Evolutionary conservation across 2,113 vertebrate genomes (phyloP), one percentile per base, ranked within the genome.

Genomic region (Burhinus bistriatus): DNA sequence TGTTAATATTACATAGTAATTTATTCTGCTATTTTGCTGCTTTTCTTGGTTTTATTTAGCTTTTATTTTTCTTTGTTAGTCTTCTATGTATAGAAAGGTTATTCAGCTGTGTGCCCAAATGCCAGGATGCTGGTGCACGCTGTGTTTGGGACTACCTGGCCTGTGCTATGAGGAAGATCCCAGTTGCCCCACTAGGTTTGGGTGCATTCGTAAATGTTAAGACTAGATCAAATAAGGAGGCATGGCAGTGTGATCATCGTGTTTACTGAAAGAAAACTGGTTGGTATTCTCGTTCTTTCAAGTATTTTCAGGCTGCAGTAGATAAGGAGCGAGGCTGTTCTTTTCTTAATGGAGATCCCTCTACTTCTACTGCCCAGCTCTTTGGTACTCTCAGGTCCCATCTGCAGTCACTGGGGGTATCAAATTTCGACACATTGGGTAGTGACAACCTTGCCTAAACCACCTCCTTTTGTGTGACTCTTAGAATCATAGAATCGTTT

Each of bases 81-180:
- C 44, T 55, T 38, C 42, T 64, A 2, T 68, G 69, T n/a, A 14
- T 0, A 16, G 57, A 22, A n/a, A 64, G 11, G 21, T n/a, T 88
- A 15, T 47, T 94, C 59, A 75, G 32, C n/a, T 77, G 55, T 2
- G 4, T 52, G 30, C n/a, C 44, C 22, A 47, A 80, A 38, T 90
- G 11, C 36, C 0, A 0, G 70, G 26, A 21, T 58, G 61, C 34
- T 75, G 9, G 0, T 25, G 19, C 17, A 12, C 3, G 0, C 38
- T 0, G 0, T 11, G 9, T 17, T 22, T 58, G 19, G 19, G 21
- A 89, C 9, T 44, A 16, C 38, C 58, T 82, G 61, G 3, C 59
- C 23, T 78, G 22, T 78, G 51, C 52, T 89, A 42, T n/a, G 71
- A 55, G 30, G 58, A 23, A 62, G 22, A 70, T 73, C 75, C 45